A percentile compares a stretch with the other conserved stretches of the same genome.
Conservation (phyloP, 2,888 invertebrate species). For the Pristionchus exspectatus region DNA sequence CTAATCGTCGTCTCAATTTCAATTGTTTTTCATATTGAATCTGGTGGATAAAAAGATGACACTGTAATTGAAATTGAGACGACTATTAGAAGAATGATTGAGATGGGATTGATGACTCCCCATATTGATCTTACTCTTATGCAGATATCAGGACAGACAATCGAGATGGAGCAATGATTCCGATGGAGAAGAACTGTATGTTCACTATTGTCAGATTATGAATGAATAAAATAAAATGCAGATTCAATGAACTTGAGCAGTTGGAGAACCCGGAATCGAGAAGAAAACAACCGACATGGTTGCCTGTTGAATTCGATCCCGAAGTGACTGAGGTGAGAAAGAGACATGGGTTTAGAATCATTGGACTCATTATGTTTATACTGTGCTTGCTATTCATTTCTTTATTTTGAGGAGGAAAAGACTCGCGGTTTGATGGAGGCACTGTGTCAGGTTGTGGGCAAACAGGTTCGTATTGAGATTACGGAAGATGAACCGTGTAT, state of each 20-base stretch:
- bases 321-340: neutral
- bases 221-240: neutral
- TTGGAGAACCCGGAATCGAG: neutral
- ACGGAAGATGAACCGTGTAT: neutral
- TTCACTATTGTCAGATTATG: neutral
- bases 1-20: neutral
- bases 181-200: neutral
- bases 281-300: neutral
- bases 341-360: neutral
- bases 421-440: slow-evolving; percentile 58
- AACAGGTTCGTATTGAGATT: slow-evolving; percentile 52
- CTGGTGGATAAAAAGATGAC: neutral
- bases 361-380: neutral
- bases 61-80: neutral
- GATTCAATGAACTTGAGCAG: neutral
- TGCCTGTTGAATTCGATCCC: slow-evolving; percentile 5
- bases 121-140: neutral
- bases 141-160: neutral
- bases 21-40: neutral
- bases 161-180: neutral
- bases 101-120: neutral
- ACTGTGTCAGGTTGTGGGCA: slow-evolving; percentile 57
- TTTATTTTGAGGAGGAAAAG: slow-evolving; percentile 56
- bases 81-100: neutral
- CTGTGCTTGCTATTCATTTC: neutral